These are phyloP conservation scores for Geotrypetes seraphini DNA, from an alignment of 2,797 vertebrate genomes.

Conservation along the genomic window DNA sequence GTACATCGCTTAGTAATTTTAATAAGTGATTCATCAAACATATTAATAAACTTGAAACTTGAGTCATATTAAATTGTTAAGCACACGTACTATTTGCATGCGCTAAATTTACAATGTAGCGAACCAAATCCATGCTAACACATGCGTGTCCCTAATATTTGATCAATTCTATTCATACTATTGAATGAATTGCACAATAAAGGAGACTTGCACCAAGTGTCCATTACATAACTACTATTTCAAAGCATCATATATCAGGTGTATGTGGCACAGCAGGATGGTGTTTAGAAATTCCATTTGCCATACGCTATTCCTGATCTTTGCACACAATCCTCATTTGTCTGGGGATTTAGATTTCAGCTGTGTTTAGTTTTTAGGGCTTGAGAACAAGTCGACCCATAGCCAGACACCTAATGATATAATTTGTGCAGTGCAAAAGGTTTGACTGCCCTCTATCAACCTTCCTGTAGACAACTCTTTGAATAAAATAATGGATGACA, in stretches of 20 bases:
- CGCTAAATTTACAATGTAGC: too few species aligned
- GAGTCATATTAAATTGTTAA: too few species aligned
- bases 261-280: conserved; percentile 43
- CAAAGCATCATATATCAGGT: conserved; percentile 63
- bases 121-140: too few species aligned
- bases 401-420: conserved; percentile 65
- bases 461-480: conserved; percentile 52
- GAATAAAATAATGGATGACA: conserved; percentile 54
- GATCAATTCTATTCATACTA: too few species aligned
- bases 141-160: too few species aligned
- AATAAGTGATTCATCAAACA: too few species aligned
- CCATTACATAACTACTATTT: conserved; percentile 41
- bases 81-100: too few species aligned
- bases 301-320: conserved; percentile 58
- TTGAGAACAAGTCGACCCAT: conserved; percentile 64
- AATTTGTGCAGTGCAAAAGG: conserved; percentile 56
- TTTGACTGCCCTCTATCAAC: conserved; percentile 60
- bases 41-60: too few species aligned
- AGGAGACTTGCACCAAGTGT: conserved; percentile 41
- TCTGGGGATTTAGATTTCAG: conserved; percentile 67
- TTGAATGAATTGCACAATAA: conserved; percentile 17
- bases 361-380: conserved; percentile 66
- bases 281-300: conserved; percentile 69
- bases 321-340: conserved; percentile 61
- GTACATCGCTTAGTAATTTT: too few species aligned